Conservation (phyloP, 2,888 invertebrate species). For the Cylindroiulus punctatus region DNA sequence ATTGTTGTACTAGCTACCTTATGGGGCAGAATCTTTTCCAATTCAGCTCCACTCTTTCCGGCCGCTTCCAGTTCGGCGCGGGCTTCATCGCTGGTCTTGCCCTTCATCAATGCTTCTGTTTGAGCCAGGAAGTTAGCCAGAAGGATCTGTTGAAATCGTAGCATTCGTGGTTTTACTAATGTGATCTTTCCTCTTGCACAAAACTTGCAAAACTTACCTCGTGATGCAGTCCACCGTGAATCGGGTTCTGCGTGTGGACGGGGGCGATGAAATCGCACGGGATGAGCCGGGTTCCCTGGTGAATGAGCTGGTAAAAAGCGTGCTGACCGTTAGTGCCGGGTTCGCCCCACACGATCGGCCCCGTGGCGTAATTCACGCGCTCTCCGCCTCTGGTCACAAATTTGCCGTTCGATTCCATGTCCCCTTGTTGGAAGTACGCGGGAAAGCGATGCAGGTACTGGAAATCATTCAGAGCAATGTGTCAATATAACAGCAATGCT, state of each 20-base stretch:
- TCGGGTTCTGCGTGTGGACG: conserved; percentile 89
- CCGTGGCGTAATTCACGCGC: conserved; percentile 69
- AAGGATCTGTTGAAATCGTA: conserved; percentile 73
- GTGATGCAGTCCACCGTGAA: conserved; percentile 83
- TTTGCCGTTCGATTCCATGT: conserved; percentile 99
- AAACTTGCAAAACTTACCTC: conserved; percentile 68
- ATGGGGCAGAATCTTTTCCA: conserved; percentile 87
- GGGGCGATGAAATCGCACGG: conserved; percentile 98
- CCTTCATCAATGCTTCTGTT: conserved; percentile 96
- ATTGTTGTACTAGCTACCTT: conserved; percentile 73
- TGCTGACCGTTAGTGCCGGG: conserved; percentile 99
- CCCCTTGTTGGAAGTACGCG: conserved; percentile 99
- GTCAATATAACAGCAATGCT: too few relatives aligned
- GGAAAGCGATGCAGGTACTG: conserved; percentile 95
- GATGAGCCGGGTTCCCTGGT: conserved; percentile 90
- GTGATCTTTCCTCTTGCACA: not conserved
- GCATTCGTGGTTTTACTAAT: conserved; percentile 44
- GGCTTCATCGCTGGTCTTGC: conserved; percentile 76
- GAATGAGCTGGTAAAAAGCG: conserved; percentile 98
- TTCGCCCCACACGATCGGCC: conserved; percentile 96
- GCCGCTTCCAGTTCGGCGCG: conserved; percentile 81
- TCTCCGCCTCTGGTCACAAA: conserved; percentile 67
- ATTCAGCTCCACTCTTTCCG: conserved; percentile 77
- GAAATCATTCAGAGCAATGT: not conserved
- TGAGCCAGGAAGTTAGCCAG: conserved; percentile 98